These are phyloP conservation scores for Psylliodes chrysocephalus DNA, from an alignment of 2,888 invertebrate species.

Conservation along the genomic window DNA sequence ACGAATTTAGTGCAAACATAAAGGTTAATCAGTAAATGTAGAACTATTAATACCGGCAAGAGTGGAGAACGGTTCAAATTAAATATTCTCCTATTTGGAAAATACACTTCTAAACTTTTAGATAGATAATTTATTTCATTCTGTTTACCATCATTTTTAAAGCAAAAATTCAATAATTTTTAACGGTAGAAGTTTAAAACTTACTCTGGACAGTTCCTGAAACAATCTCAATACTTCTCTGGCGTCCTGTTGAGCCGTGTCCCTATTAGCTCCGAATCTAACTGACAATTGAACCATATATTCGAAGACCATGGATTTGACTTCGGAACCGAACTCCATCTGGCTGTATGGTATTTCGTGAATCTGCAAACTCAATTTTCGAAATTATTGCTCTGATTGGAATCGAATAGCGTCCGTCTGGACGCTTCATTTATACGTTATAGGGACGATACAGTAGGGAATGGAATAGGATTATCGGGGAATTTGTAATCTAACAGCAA, in stretches of 20 bases:
- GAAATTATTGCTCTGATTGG: constrained; percentile 26
- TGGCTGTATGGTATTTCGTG: constrained; percentile 48
- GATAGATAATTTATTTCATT: no score
- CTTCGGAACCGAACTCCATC: constrained; percentile 48
- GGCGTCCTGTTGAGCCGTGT: constrained; percentile 53
- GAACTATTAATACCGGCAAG: no score
- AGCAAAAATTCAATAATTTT: no score
- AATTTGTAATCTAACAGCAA: constrained; percentile 13
- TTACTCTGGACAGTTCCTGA: constrained; percentile 56
- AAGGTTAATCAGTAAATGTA: no score
- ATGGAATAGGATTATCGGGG: constrained; percentile 10
- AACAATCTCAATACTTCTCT: constrained; percentile 56
- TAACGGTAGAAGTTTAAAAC: no score
- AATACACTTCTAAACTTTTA: no score
- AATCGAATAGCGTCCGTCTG: constrained; percentile 22
- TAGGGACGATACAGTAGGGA: background rate
- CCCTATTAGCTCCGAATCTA: constrained; percentile 53
- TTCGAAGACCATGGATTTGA: constrained; percentile 51
- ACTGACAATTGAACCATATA: constrained; percentile 58
- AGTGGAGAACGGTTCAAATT: no score
- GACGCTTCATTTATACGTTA: constrained; percentile 5
- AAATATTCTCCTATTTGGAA: no score
- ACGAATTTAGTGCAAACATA: no score
- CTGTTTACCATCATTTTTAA: no score
- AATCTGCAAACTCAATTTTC: constrained; percentile 48